Percentiles rank a stretch among this genome's conserved stretches.
Conservation (phyloP, 2,888 invertebrate species). For the Sinopyrophorus schimmeli region DNA sequence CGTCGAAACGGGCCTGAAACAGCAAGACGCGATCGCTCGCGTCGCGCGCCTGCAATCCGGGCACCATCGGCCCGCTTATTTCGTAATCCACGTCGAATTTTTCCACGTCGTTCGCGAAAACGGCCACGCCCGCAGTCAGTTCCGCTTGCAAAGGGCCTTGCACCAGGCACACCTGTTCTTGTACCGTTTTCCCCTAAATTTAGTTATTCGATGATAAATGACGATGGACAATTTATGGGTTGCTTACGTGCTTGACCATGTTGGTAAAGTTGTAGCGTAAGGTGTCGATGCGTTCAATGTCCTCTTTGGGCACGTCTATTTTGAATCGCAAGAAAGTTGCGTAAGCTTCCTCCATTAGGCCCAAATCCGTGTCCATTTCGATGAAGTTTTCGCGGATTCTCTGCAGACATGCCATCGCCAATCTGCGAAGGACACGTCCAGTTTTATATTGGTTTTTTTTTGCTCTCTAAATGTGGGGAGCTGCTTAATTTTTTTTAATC, state of each 20-base stretch:
- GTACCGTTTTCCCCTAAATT: slow-evolving; percentile 10
- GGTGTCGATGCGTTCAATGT: slow-evolving; percentile 77
- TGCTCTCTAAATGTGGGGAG: too few species aligned
- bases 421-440: too few species aligned
- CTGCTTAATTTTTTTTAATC: too few species aligned
- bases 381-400: slow-evolving; percentile 78
- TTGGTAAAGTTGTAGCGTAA: slow-evolving; percentile 76
- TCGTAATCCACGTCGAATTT: slow-evolving; percentile 75
- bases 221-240: too few species aligned
- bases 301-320: slow-evolving; percentile 74
- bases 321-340: slow-evolving; percentile 68
- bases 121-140: slow-evolving; percentile 69
- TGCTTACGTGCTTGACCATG: slow-evolving; percentile 71
- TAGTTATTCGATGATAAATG: neutral
- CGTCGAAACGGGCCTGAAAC: slow-evolving; percentile 81
- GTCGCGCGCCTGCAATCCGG: slow-evolving; percentile 80
- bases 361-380: slow-evolving; percentile 75
- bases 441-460: too few species aligned
- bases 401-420: slow-evolving; percentile 79
- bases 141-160: slow-evolving; percentile 76
- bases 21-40: slow-evolving; percentile 79
- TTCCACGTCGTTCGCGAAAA: slow-evolving; percentile 67
- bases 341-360: slow-evolving; percentile 80
- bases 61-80: slow-evolving; percentile 81
- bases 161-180: slow-evolving; percentile 68